Evolutionary conservation across 2,113 vertebrate genomes (phyloP).

Genomic region (Marmota monax): DNA sequence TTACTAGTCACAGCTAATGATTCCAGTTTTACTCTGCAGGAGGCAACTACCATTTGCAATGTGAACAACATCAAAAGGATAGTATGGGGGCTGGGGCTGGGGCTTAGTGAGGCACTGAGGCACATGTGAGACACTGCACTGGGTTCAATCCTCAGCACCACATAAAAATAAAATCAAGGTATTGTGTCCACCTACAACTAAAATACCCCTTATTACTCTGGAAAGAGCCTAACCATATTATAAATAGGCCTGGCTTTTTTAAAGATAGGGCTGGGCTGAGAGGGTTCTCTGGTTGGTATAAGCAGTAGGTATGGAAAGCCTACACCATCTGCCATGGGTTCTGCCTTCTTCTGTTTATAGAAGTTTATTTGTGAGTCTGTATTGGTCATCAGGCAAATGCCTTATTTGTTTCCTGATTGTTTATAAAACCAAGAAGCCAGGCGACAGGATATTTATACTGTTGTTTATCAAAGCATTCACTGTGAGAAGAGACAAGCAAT

Average conservation of each 20-base stretch:
- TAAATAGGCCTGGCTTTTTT: neutral
- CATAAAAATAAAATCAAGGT: too few relatives aligned
- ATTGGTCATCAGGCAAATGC: constrained; percentile 68
- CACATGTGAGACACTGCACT: too few relatives aligned
- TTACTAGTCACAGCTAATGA: neutral
- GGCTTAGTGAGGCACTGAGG: too few relatives aligned
- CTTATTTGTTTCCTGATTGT: constrained; percentile 74
- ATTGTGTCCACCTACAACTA: too few relatives aligned
- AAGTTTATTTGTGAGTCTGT: constrained; percentile 69
- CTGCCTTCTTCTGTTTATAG: constrained; percentile 71
- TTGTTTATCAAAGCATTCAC: constrained; percentile 61
- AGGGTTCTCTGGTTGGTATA: neutral
- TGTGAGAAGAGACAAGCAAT: constrained; percentile 31
- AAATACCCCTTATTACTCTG: neutral
- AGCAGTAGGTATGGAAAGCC: neutral
- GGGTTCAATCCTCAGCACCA: too few relatives aligned
- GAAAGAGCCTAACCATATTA: neutral
- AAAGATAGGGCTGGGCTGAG: neutral
- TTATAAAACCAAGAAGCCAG: constrained; percentile 72
- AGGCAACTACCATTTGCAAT: neutral
- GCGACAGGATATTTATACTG: constrained; percentile 61
- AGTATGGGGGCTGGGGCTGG: neutral
- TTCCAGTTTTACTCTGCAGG: constrained; percentile 33
- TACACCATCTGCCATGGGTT: neutral
- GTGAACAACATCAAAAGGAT: constrained; percentile 28